These are phyloP conservation scores for Caenorhabditis doughertyi DNA, from an alignment of 2,888 invertebrate species.

Conservation along the genomic window DNA sequence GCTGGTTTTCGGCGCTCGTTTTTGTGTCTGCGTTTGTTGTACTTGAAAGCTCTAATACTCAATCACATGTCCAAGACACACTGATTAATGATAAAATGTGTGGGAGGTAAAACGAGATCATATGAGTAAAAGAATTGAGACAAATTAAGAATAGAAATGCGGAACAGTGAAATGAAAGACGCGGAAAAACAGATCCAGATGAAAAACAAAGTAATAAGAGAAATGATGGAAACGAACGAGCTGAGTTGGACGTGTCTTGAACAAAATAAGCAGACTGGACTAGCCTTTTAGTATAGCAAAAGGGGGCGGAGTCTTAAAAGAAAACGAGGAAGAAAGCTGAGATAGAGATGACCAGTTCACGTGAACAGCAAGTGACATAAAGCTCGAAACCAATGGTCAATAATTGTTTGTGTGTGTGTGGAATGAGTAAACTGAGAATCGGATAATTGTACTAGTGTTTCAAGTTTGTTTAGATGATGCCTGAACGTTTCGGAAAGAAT, in stretches of 20 bases:
- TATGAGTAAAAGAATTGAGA: conserved; percentile 10
- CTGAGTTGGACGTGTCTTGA: conserved; percentile 1
- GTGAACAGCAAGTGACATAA: conserved; percentile 7
- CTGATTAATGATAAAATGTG: conserved; percentile 43
- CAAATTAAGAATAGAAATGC: background rate
- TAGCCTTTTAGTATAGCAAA: conserved; percentile 35
- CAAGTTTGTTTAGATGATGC: no score
- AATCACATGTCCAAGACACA: conserved; percentile 28
- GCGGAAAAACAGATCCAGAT: conserved; percentile 9
- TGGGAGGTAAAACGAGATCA: conserved; percentile 25
- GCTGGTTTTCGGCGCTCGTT: conserved; percentile 47
- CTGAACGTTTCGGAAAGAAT: no score
- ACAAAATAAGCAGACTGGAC: background rate
- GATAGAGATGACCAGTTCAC: conserved; percentile 17
- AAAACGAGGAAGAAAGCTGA: background rate
- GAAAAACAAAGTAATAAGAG: conserved; percentile 32
- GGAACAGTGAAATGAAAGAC: conserved; percentile 1
- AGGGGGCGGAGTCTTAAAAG: conserved; percentile 30
- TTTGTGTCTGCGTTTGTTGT: conserved; percentile 38
- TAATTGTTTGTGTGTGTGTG: background rate
- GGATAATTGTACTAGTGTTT: background rate
- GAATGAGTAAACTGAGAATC: background rate
- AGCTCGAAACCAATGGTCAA: conserved; percentile 22
- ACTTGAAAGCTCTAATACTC: conserved; percentile 13
- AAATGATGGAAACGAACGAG: conserved; percentile 7